Conservation (phyloP, 1,140 invertebrate genomes). For the Aphidius ervi region DNA sequence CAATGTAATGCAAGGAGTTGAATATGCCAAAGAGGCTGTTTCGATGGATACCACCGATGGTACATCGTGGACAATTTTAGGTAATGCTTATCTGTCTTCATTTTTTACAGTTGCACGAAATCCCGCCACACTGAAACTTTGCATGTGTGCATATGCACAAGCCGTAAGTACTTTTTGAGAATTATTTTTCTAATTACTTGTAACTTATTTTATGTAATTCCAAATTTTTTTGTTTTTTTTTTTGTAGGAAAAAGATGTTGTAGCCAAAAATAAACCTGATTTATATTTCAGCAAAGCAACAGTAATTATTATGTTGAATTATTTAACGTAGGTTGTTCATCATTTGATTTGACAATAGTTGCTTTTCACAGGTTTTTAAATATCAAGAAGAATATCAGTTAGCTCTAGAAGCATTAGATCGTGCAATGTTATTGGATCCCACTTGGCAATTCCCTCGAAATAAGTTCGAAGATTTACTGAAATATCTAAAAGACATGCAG, state of each 20-base stretch:
- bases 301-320: slow-evolving; percentile 55
- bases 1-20: slow-evolving; percentile 70
- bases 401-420: slow-evolving; percentile 66
- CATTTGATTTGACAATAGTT: slow-evolving; percentile 21
- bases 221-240: slow-evolving; percentile 20
- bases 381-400: slow-evolving; percentile 75
- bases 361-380: slow-evolving; percentile 63
- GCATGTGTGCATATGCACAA: slow-evolving; percentile 77
- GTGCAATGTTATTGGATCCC: slow-evolving; percentile 67
- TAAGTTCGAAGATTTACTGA: slow-evolving; percentile 61
- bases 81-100: slow-evolving; percentile 79
- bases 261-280: slow-evolving; percentile 71
- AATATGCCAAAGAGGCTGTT: slow-evolving; percentile 80
- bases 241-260: slow-evolving; percentile 66
- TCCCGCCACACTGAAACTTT: slow-evolving; percentile 66
- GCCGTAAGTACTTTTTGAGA: slow-evolving; percentile 58
- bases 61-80: slow-evolving; percentile 78
- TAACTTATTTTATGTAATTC: not conserved
- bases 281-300: slow-evolving; percentile 82
- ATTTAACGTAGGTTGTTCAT: slow-evolving; percentile 21
- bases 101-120: slow-evolving; percentile 76
- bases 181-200: slow-evolving; percentile 1
- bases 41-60: slow-evolving; percentile 78
- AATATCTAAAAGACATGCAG: slow-evolving; percentile 66
- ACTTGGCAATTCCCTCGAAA: slow-evolving; percentile 64